Percentiles rank a stretch among this genome's conserved stretches.
These are phyloP conservation scores for Lasioglossum villosulum DNA, from an alignment of 2,888 invertebrate species.

Conservation along the genomic window DNA sequence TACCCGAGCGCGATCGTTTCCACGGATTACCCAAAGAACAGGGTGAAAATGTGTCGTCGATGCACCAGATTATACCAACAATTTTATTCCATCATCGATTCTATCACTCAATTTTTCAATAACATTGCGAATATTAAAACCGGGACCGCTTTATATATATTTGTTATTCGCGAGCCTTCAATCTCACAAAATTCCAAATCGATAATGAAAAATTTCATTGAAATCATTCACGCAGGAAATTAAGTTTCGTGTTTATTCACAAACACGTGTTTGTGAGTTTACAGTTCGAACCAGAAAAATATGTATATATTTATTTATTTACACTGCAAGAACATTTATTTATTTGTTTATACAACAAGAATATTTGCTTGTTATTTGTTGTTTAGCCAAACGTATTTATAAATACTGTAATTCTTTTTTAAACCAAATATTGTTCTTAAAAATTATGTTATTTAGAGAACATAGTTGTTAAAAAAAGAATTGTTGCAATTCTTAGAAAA, in stretches of 20 bases:
- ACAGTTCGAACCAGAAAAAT: too few species aligned
- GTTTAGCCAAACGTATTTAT: not conserved
- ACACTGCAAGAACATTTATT: too few species aligned
- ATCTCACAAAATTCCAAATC: too few species aligned
- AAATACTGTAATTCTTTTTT: not conserved
- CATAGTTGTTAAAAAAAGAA: not conserved
- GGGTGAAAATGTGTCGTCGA: not conserved
- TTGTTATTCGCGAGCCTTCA: too few species aligned
- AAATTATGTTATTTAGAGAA: not conserved
- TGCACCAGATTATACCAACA: not conserved
- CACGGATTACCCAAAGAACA: slow-evolving; percentile 22
- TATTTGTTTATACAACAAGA: too few species aligned
- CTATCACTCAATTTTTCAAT: not conserved
- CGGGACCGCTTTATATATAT: not conserved
- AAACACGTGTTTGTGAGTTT: not conserved
- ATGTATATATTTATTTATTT: too few species aligned
- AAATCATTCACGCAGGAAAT: not conserved
- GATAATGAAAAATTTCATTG: not conserved
- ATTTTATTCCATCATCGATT: not conserved
- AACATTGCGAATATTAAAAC: not conserved
- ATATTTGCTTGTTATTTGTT: too few species aligned
- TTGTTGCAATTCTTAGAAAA: too few species aligned
- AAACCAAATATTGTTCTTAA: not conserved
- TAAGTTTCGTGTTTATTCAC: not conserved
- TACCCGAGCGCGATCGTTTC: slow-evolving; percentile 37